Evolutionary conservation across 2,888 invertebrate genomes (phyloP).

Genomic region (Lissocephala sabroskyi): DNA sequence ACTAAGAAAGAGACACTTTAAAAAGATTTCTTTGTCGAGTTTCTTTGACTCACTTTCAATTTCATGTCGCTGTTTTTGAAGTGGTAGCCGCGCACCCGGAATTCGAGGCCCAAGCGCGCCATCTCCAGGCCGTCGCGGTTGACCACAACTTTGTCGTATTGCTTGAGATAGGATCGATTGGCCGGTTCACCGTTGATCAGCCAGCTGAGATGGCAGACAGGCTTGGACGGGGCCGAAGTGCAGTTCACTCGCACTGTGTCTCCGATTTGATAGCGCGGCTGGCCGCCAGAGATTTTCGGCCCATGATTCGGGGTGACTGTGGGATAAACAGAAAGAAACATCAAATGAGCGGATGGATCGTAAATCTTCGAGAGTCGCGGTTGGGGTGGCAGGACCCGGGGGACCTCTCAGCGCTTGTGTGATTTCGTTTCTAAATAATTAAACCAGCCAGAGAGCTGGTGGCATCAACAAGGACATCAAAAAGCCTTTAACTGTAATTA

Average conservation of each 20-base stretch:
- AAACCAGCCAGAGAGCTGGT: slow-evolving; percentile 10
- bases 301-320: slow-evolving; percentile 86
- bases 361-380: too few species aligned
- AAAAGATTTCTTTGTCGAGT: not conserved
- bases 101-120: slow-evolving; percentile 83
- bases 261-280: slow-evolving; percentile 85
- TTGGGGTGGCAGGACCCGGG: not conserved
- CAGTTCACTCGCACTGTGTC: slow-evolving; percentile 88
- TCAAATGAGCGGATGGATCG: not conserved
- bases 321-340: slow-evolving; percentile 35
- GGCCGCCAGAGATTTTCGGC: slow-evolving; percentile 85
- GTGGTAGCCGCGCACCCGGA: slow-evolving; percentile 84
- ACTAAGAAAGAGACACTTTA: slow-evolving; percentile 71
- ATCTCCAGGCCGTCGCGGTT: slow-evolving; percentile 80
- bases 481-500: slow-evolving; percentile 30
- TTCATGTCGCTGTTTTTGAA: slow-evolving; percentile 89
- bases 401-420: not conserved
- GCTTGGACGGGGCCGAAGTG: slow-evolving; percentile 87
- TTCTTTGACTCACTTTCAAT: slow-evolving; percentile 76
- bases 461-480: slow-evolving; percentile 27
- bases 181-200: slow-evolving; percentile 89
- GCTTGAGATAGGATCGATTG: slow-evolving; percentile 73
- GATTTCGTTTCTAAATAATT: slow-evolving; percentile 15
- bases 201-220: slow-evolving; percentile 87
- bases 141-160: slow-evolving; percentile 74